Evolutionary conservation across 1,140 invertebrate genomes (phyloP), one percentile per base, ranked within the genome.

Genomic region (Heliconius congener): DNA sequence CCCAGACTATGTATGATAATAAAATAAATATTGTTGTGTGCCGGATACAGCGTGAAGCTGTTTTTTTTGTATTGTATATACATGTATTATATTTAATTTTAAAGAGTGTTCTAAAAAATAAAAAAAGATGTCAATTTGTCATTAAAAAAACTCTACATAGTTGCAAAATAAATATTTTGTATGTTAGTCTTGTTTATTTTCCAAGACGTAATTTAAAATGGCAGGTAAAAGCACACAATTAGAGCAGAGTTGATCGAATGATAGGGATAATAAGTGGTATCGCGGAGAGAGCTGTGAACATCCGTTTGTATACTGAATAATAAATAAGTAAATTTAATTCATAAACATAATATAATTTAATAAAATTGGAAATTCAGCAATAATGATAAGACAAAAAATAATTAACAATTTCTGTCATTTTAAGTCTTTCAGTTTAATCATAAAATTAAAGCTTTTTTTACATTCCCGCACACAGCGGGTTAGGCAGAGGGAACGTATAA

Each of bases 201-300:
- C 76, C 70, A 71, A 37, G 27, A 81, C 74, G 79, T n/a, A 1
- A 66, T 66, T 66, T 66, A 85, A 81, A 82, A 74, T 71, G 79
- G 77, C 75, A 60, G 84, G 89, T 92, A 91, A 90, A 91, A 91
- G 88, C 86, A 80, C 80, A 85, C 82, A 81, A 91, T 91, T 91
- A 91, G 87, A 89, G 88, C 88, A 86, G 76, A 84, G 82, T 86
- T 82, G 90, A 93, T 91, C 82, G 81, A 84, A 79, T 79, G 89
- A 90, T 90, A 90, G 83, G 81, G 81, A 86, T 88, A 87, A 88
- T 86, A 84, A 84, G 73, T n/a, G 81, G 79, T 76, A 88, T 86
- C 85, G 78, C 50, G 80, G 89, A 89, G 89, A 92, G 90, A 91
- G 91, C 82, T 78, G 77, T 30, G 50, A 66, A 66, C 60, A 66